Percentiles rank a stretch among this genome's conserved stretches.
Conservation (phyloP, 2,888 invertebrate species). For the Schizotus pectinicornis region DNA sequence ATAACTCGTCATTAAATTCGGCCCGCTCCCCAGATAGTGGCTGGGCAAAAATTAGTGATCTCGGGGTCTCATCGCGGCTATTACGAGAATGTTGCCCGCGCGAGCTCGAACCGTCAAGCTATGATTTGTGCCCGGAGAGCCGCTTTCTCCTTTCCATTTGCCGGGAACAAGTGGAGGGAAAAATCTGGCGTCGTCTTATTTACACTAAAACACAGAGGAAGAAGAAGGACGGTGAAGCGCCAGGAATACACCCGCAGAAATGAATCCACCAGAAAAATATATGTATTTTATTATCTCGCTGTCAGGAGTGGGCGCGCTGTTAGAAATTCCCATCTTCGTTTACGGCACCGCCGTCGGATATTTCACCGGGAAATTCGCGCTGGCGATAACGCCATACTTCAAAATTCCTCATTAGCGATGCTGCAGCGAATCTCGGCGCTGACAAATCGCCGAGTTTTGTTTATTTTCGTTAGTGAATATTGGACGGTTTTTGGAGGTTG, state of each 20-base stretch:
- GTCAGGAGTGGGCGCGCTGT: constrained; percentile 12
- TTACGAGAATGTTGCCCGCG: constrained; percentile 5
- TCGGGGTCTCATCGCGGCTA: background rate
- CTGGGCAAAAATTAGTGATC: too few relatives aligned
- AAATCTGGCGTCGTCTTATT: constrained; percentile 17
- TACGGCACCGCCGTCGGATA: constrained; percentile 10
- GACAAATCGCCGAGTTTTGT: constrained; percentile 18
- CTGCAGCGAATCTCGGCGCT: constrained; percentile 2
- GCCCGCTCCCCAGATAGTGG: too few relatives aligned
- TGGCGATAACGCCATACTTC: constrained; percentile 15
- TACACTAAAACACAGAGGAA: constrained; percentile 13
- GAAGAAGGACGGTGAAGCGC: background rate
- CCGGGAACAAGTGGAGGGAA: background rate
- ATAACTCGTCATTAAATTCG: too few relatives aligned
- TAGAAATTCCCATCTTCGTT: constrained; percentile 19
- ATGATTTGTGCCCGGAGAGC: constrained; percentile 15
- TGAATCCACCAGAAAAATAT: constrained; percentile 16
- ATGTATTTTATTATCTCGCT: constrained; percentile 24
- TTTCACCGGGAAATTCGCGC: constrained; percentile 14
- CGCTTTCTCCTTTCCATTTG: constrained; percentile 8
- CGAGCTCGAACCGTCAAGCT: constrained; percentile 7
- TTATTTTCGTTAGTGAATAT: constrained; percentile 3
- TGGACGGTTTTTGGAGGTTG: background rate
- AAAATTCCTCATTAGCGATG: constrained; percentile 23
- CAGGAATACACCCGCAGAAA: background rate